A percentile compares a stretch with the other conserved stretches of the same genome.
Evolutionary conservation across 1,140 invertebrate genomes (phyloP).

Genomic region (Dendroctonus valens): DNA sequence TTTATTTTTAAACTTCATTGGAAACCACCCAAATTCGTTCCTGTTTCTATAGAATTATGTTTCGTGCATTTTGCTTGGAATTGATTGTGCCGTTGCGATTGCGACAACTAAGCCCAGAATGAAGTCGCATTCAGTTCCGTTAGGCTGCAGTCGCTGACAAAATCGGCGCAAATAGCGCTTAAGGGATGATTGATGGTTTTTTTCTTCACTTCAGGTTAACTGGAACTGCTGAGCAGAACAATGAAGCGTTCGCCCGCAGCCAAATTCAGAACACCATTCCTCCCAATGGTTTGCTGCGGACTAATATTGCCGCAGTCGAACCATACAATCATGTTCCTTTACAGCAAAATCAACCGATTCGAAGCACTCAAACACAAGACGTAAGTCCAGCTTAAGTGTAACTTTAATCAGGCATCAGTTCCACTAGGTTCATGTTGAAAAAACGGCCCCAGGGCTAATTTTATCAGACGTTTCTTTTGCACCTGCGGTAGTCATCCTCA

Average conservation of each 20-base stretch:
- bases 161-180: too few relatives aligned
- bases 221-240: slow-evolving; percentile 44
- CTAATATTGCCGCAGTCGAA: slow-evolving; percentile 85
- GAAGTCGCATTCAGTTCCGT: too few relatives aligned
- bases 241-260: slow-evolving; percentile 42
- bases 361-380: slow-evolving; percentile 38
- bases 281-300: slow-evolving; percentile 52
- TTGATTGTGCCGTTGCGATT: not conserved
- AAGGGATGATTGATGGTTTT: too few relatives aligned
- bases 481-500: too few relatives aligned
- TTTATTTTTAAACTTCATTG: not conserved
- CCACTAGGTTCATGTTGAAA: too few relatives aligned
- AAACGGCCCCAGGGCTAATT: too few relatives aligned
- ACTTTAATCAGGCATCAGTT: too few relatives aligned
- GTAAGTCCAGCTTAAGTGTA: slow-evolving; percentile 4
- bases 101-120: too few relatives aligned
- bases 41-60: not conserved
- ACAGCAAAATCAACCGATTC: slow-evolving; percentile 37
- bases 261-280: slow-evolving; percentile 41
- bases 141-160: too few relatives aligned
- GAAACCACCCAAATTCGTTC: slow-evolving; percentile 9
- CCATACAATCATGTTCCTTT: slow-evolving; percentile 81
- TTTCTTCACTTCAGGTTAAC: slow-evolving; percentile 43
- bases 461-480: too few relatives aligned
- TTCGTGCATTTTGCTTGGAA: not conserved